Percentiles rank a stretch among this genome's conserved stretches.
Evolutionary conservation across 2,888 invertebrate genomes (phyloP).

Genomic region (Agrochola macilenta): DNA sequence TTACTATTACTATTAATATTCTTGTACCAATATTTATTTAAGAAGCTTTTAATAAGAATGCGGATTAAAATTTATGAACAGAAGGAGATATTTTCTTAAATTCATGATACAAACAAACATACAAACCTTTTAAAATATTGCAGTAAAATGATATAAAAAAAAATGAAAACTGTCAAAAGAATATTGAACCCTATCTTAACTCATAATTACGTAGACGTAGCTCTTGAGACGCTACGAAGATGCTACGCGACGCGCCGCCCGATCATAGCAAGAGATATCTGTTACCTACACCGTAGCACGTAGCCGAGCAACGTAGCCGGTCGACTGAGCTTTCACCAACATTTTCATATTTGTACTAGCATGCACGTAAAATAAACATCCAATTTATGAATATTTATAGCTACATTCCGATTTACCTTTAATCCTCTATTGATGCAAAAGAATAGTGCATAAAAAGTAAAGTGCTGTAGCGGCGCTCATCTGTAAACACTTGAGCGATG

Average conservation of each 20-base stretch:
- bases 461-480: slow-evolving; percentile 73
- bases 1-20: background rate
- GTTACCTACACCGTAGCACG: slow-evolving; percentile 48
- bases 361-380: slow-evolving; percentile 25
- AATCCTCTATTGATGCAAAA: slow-evolving; percentile 69
- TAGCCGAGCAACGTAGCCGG: slow-evolving; percentile 28
- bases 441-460: slow-evolving; percentile 73
- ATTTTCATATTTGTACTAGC: slow-evolving; percentile 12
- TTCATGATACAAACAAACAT: background rate
- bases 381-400: slow-evolving; percentile 36
- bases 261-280: slow-evolving; percentile 3
- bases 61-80: too few relatives aligned
- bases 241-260: slow-evolving; percentile 52
- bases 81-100: background rate
- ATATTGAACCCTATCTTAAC: background rate
- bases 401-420: slow-evolving; percentile 54
- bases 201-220: slow-evolving; percentile 2
- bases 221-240: slow-evolving; percentile 52
- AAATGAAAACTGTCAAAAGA: background rate
- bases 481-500: slow-evolving; percentile 81
- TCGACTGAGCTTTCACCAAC: slow-evolving; percentile 24
- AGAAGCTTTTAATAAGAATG: background rate
- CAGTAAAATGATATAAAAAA: background rate
- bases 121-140: background rate
- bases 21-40: background rate